A percentile compares a stretch with the other conserved stretches of the same genome.
Conservation (phyloP, 2,888 invertebrate species). For the Epinotia demarniana region DNA sequence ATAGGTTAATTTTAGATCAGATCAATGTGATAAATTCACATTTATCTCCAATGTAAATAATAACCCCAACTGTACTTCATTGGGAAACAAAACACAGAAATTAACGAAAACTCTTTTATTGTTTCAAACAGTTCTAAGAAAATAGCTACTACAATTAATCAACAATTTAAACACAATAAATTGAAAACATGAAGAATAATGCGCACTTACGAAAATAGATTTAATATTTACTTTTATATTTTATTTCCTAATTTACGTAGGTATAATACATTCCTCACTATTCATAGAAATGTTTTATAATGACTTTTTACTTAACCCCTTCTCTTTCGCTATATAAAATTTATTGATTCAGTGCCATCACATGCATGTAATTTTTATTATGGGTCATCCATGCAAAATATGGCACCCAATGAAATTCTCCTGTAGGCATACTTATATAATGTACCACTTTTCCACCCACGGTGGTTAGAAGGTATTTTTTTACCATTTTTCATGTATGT, state of each 20-base stretch:
- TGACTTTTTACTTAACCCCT: conserved; percentile 40
- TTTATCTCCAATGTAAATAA: neutral
- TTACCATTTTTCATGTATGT: neutral
- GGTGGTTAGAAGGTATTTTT: neutral
- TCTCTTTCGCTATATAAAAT: conserved; percentile 5
- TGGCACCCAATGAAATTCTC: neutral
- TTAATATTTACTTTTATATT: conserved; percentile 17
- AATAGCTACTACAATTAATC: conserved; percentile 43
- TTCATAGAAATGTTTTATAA: conserved; percentile 30
- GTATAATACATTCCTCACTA: neutral
- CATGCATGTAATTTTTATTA: conserved; percentile 6
- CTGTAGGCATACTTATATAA: neutral
- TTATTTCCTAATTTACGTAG: neutral
- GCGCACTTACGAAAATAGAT: conserved; percentile 41
- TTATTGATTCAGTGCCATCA: conserved; percentile 28
- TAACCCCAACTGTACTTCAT: neutral
- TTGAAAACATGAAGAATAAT: conserved; percentile 42
- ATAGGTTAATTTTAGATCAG: too few species aligned
- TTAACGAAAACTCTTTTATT: conserved; percentile 40
- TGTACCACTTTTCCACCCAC: neutral
- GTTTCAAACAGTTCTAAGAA: conserved; percentile 41
- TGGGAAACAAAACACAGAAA: conserved; percentile 5
- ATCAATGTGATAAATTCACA: neutral
- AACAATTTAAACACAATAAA: conserved; percentile 42
- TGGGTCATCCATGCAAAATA: conserved; percentile 1